Conservation (phyloP, 2,888 invertebrate species). For the Marasmarcha lunaedactyla region DNA sequence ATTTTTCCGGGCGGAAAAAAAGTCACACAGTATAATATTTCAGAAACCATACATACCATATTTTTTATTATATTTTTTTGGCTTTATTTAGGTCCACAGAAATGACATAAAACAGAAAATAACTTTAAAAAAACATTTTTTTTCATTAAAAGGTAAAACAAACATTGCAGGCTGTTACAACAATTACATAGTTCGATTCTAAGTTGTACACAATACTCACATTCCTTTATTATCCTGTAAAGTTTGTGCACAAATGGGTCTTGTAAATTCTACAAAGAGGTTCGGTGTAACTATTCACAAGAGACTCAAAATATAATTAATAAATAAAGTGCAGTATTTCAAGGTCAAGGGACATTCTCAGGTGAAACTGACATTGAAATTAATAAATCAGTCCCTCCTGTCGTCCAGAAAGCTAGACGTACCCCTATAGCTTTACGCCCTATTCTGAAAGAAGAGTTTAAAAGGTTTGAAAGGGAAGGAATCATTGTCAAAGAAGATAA, state of each 20-base stretch:
- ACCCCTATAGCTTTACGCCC: slow-evolving; percentile 7
- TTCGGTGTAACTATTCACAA: background rate
- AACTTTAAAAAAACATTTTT: no score
- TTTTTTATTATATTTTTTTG: no score
- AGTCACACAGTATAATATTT: no score
- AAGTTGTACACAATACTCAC: slow-evolving; percentile 5
- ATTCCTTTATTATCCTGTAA: slow-evolving; percentile 7
- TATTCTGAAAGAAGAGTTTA: slow-evolving; percentile 8
- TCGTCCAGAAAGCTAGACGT: slow-evolving; percentile 8
- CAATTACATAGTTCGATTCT: slow-evolving; percentile 5
- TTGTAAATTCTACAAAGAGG: slow-evolving; percentile 5
- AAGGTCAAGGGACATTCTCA: slow-evolving; percentile 7
- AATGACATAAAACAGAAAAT: no score
- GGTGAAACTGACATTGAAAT: slow-evolving; percentile 7
- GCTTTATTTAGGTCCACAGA: no score
- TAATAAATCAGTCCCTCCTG: slow-evolving; percentile 4
- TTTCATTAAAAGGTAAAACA: no score
- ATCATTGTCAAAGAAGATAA: slow-evolving; percentile 8
- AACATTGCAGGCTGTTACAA: no score
- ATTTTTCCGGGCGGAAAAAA: no score
- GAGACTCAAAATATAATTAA: slow-evolving; percentile 3
- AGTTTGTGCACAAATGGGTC: slow-evolving; percentile 3
- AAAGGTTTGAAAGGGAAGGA: slow-evolving; percentile 7
- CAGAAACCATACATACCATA: no score
- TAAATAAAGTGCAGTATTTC: slow-evolving; percentile 8